These are phyloP conservation scores for Plutella xylostella DNA, from an alignment of 2,888 invertebrate genomes.

Conservation along the genomic window DNA sequence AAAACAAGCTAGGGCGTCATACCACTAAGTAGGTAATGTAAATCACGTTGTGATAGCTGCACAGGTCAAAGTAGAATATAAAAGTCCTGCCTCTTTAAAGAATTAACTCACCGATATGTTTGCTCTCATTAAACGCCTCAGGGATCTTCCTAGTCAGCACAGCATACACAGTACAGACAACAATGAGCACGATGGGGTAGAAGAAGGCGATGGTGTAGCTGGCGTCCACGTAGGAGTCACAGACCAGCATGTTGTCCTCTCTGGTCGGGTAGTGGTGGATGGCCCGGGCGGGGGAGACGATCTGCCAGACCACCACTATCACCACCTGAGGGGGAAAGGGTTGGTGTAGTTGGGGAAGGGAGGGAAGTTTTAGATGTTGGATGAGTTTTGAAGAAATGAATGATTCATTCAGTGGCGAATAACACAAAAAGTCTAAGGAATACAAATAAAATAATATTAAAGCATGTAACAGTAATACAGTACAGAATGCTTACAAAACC, in stretches of 20 bases:
- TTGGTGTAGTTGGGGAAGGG: neutral
- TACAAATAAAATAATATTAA: too few relatives aligned
- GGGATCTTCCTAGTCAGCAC: slow-evolving; percentile 96
- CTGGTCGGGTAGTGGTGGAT: slow-evolving; percentile 92
- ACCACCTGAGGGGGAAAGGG: slow-evolving; percentile 70
- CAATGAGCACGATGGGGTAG: slow-evolving; percentile 90
- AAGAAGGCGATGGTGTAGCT: slow-evolving; percentile 95
- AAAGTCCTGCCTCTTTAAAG: neutral
- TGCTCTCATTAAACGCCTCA: slow-evolving; percentile 98
- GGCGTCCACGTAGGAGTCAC: slow-evolving; percentile 91
- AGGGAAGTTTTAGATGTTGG: too few relatives aligned
- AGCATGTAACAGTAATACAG: too few relatives aligned
- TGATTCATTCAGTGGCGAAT: too few relatives aligned
- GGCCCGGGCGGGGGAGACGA: slow-evolving; percentile 89
- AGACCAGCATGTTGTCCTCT: slow-evolving; percentile 93
- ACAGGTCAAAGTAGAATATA: neutral
- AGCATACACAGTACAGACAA: slow-evolving; percentile 96
- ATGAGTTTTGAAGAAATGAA: too few relatives aligned
- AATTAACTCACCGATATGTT: slow-evolving; percentile 85
- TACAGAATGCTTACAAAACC: too few relatives aligned
- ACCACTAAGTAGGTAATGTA: neutral
- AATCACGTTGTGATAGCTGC: too few relatives aligned
- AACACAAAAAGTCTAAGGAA: too few relatives aligned
- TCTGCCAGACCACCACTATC: slow-evolving; percentile 92
- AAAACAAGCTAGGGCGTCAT: neutral